Percentiles rank a stretch among this genome's conserved stretches.
Conservation (phyloP, 2,797 vertebrate genomes). For the Xiphophorus birchmanni region DNA sequence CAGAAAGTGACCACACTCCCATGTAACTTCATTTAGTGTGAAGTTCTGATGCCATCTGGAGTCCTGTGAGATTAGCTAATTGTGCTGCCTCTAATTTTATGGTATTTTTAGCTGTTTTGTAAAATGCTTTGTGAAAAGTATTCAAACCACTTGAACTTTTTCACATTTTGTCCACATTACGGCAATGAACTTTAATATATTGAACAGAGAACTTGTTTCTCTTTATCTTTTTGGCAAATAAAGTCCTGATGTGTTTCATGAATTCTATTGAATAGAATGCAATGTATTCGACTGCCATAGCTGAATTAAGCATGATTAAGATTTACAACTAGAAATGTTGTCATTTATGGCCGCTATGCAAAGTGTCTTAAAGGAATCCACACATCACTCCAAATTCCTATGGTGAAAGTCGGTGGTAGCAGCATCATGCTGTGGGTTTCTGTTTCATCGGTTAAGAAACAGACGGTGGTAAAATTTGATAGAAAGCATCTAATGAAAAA, state of each 20-base stretch:
- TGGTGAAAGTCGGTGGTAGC: neutral
- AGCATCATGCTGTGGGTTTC: neutral
- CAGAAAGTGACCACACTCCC: slow-evolving; percentile 18
- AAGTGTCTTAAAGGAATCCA: neutral
- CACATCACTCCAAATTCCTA: neutral
- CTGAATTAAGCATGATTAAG: neutral
- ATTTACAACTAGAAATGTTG: neutral
- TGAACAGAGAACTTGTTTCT: neutral
- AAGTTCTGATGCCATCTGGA: slow-evolving; percentile 44
- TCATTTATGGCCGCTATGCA: neutral
- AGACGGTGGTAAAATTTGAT: neutral
- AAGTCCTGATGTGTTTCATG: neutral
- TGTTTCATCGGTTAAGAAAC: neutral
- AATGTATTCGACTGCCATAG: neutral
- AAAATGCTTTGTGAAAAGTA: neutral
- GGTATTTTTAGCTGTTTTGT: slow-evolving; percentile 19
- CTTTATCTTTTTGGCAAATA: neutral
- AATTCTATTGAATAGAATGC: neutral
- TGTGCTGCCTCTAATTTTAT: slow-evolving; percentile 41
- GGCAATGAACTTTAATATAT: neutral
- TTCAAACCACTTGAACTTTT: neutral
- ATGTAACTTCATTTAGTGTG: slow-evolving; percentile 20
- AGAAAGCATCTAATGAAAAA: neutral
- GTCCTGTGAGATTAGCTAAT: slow-evolving; percentile 12
- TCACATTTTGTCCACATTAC: neutral